Percentiles rank a stretch among this genome's conserved stretches.
These are phyloP conservation scores for Mamestra configurata DNA, from an alignment of 1,140 invertebrate genomes.

Conservation along the genomic window DNA sequence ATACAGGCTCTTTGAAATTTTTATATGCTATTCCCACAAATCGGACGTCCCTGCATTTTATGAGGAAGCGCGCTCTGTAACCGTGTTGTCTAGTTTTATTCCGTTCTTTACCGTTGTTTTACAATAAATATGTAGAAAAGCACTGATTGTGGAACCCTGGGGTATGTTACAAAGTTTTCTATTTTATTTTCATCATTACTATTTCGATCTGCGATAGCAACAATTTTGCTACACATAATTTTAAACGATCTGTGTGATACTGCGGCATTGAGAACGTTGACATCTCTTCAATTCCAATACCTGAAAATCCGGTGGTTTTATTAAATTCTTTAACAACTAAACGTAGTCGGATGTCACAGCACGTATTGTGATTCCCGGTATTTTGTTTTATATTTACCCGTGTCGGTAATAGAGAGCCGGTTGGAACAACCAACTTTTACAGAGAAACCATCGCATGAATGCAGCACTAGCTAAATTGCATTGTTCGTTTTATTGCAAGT, in stretches of 20 bases:
- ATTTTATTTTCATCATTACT: constrained; percentile 34
- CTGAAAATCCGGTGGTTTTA: no score
- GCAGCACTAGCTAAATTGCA: constrained; percentile 83
- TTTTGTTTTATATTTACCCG: constrained; percentile 55
- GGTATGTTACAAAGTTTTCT: constrained; percentile 14
- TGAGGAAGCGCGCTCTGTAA: constrained; percentile 58
- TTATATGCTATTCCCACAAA: constrained; percentile 85
- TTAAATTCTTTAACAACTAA: background rate
- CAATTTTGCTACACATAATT: background rate
- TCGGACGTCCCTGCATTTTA: constrained; percentile 71
- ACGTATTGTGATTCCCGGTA: constrained; percentile 55
- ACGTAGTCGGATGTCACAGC: background rate
- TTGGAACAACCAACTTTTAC: constrained; percentile 75
- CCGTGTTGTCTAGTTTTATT: constrained; percentile 54
- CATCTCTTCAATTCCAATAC: background rate
- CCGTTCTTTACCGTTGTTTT: constrained; percentile 37
- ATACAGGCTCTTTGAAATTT: constrained; percentile 81
- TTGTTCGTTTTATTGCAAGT: constrained; percentile 85
- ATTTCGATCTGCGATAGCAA: background rate
- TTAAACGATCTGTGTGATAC: no score
- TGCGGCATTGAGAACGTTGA: background rate
- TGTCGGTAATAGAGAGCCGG: constrained; percentile 61
- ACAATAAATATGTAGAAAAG: constrained; percentile 39
- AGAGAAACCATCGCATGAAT: constrained; percentile 76
- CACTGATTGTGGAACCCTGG: constrained; percentile 16